Conservation (phyloP, 2,888 invertebrate species). For the Leptinotarsa tumamoca region DNA sequence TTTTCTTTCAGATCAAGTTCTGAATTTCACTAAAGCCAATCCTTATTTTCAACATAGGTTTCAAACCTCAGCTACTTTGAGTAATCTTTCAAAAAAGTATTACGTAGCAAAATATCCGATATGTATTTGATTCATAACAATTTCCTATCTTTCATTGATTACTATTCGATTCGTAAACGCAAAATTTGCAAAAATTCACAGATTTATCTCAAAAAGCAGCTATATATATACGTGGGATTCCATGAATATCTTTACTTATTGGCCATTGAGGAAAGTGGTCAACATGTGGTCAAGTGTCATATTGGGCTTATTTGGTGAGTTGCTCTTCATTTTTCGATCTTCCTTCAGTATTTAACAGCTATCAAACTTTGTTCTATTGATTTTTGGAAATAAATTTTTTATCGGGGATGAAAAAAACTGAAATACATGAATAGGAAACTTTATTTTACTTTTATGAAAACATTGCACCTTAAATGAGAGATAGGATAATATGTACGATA, state of each 20-base stretch:
- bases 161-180: background rate
- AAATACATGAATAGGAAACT: no score
- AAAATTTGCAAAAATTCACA: background rate
- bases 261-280: constrained; percentile 33
- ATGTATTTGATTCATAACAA: constrained; percentile 7
- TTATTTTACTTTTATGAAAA: no score
- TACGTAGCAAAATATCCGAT: background rate
- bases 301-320: constrained; percentile 62
- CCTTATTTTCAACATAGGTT: background rate
- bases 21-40: background rate
- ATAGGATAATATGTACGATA: no score
- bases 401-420: no score
- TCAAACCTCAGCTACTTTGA: background rate
- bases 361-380: no score
- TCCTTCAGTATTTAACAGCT: background rate
- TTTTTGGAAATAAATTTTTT: no score
- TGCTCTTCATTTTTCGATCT: constrained; percentile 30
- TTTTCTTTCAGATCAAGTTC: no score
- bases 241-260: constrained; percentile 25
- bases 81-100: background rate
- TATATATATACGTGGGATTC: constrained; percentile 9
- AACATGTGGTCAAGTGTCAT: constrained; percentile 63
- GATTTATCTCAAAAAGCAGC: constrained; percentile 12
- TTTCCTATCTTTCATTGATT: background rate
- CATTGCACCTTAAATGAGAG: no score